Evolutionary conservation across 2,113 vertebrate species (phyloP).

Genomic region (Cygnus buccinator): DNA sequence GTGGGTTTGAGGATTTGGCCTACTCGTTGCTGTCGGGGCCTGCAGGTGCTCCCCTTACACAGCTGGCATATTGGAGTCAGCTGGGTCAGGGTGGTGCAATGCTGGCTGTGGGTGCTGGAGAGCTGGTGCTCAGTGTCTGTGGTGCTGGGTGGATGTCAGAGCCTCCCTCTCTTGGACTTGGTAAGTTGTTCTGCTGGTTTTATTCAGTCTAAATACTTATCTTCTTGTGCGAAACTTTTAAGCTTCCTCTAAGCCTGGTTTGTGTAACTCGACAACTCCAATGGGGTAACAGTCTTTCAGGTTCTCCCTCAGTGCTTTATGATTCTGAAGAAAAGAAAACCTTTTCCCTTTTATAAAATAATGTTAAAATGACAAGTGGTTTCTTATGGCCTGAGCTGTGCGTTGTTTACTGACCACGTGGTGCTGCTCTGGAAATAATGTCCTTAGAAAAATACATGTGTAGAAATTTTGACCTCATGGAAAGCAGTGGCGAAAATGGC

Average conservation of each 20-base stretch:
- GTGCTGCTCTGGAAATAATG: background rate
- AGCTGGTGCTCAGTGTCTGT: background rate
- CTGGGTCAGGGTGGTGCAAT: background rate
- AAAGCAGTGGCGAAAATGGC: background rate
- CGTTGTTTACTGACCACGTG: background rate
- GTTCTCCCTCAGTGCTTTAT: background rate
- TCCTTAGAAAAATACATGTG: background rate
- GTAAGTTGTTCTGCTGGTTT: accelerated
- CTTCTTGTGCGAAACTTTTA: background rate
- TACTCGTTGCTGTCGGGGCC: background rate
- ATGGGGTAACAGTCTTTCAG: background rate
- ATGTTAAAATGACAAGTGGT: background rate
- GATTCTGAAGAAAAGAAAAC: background rate
- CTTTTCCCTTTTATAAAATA: background rate
- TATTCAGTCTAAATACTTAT: background rate
- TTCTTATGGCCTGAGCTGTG: background rate
- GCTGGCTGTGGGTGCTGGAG: accelerated
- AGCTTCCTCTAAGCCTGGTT: background rate
- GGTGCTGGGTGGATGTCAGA: no score
- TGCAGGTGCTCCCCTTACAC: background rate
- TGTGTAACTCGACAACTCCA: background rate
- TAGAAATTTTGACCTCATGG: background rate
- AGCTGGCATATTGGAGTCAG: background rate
- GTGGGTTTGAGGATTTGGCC: background rate
- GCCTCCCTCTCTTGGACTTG: accelerated